phyloP scores from a whole-genome alignment of 2,797 vertebrate genomes.

The Artibeus jamaicensis region DNA sequence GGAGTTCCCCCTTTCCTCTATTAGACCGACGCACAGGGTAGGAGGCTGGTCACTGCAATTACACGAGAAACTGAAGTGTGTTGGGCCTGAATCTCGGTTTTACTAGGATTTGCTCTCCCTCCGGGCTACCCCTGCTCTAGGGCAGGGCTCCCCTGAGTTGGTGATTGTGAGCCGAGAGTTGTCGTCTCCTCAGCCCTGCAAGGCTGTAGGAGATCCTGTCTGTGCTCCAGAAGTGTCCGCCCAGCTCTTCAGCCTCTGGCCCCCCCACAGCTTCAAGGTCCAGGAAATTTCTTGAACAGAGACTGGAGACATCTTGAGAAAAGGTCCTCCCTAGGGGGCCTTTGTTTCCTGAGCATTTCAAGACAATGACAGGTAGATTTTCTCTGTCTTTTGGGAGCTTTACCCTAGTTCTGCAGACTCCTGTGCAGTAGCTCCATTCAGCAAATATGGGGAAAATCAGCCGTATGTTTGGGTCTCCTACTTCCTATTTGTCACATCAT shows the following conservation, averaged over 20 bases:
- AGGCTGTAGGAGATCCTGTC: not conserved
- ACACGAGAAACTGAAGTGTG: not conserved
- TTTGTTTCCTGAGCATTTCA: not conserved
- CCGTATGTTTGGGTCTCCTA: not conserved
- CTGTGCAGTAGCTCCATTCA: not conserved
- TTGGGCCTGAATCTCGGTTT: not conserved
- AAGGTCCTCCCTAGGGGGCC: not conserved
- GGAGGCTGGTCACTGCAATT: not conserved
- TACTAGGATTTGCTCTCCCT: not conserved
- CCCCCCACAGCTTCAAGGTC: not conserved
- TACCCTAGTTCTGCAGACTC: not conserved
- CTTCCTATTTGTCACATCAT: not conserved
- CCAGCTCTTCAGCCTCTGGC: not conserved
- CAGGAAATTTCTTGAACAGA: not conserved
- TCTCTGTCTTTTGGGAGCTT: not conserved
- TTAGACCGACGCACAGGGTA: not conserved
- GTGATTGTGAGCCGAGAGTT: not conserved
- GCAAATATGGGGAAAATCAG: not conserved
- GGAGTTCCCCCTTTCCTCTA: not conserved
- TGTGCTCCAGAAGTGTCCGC: not conserved
- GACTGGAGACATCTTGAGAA: not conserved
- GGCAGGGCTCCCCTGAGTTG: not conserved
- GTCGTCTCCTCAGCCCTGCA: not conserved
- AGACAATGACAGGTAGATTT: not conserved
- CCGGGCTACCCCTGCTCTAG: not conserved